Evolutionary conservation across 2,888 invertebrate species (phyloP).

Genomic region (Linnaemya vulpina): DNA sequence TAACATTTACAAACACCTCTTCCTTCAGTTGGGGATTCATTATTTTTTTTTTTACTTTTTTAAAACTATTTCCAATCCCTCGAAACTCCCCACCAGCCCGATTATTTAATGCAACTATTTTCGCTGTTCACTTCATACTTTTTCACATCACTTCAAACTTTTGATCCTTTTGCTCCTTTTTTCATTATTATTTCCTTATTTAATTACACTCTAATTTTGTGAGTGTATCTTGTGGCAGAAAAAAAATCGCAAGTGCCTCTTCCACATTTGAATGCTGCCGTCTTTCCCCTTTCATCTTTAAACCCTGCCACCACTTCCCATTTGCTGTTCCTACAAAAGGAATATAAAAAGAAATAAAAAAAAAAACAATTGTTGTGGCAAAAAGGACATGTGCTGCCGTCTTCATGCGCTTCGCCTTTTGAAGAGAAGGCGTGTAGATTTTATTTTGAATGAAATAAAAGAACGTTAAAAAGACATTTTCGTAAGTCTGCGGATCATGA

Average conservation of each 20-base stretch:
- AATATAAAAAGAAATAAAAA: not conserved
- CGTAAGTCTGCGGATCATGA: slow-evolving; percentile 13
- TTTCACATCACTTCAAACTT: too few relatives aligned
- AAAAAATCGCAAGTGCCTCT: slow-evolving; percentile 54
- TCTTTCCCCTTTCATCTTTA: slow-evolving; percentile 34
- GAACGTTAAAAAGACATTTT: slow-evolving; percentile 60
- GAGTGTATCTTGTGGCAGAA: not conserved
- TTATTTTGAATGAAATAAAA: slow-evolving; percentile 3
- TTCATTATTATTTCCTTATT: too few relatives aligned
- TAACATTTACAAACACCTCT: too few relatives aligned
- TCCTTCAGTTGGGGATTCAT: too few relatives aligned
- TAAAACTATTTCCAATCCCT: too few relatives aligned
- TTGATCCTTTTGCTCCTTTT: too few relatives aligned
- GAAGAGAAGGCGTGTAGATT: slow-evolving; percentile 63
- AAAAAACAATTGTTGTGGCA: slow-evolving; percentile 55
- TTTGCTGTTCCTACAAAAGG: slow-evolving; percentile 16
- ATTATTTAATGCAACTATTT: too few relatives aligned
- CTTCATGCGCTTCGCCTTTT: slow-evolving; percentile 44
- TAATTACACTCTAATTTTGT: not conserved
- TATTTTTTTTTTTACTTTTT: too few relatives aligned
- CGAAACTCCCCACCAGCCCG: too few relatives aligned
- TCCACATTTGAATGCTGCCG: slow-evolving; percentile 22
- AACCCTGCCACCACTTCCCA: slow-evolving; percentile 12
- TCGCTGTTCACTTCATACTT: too few relatives aligned
- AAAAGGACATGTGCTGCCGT: slow-evolving; percentile 63